These are phyloP conservation scores for Chrysina gloriosa DNA, from an alignment of 2,888 invertebrate genomes.

Conservation along the genomic window DNA sequence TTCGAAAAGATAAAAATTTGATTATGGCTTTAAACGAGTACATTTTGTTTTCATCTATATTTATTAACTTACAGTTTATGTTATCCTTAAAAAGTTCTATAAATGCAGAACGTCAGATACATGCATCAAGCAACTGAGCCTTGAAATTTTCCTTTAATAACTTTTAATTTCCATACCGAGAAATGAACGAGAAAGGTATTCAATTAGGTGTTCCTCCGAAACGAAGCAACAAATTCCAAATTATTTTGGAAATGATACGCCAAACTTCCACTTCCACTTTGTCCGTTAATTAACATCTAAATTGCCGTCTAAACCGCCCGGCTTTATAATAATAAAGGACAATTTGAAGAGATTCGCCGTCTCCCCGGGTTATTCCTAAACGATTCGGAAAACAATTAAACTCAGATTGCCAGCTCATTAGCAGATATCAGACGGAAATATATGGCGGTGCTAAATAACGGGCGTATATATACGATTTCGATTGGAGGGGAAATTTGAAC, in stretches of 20 bases:
- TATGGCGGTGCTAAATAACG: conserved; percentile 12
- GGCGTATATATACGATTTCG: background rate
- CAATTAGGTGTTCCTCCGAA: background rate
- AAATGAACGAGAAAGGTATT: background rate
- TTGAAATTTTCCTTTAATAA: too few relatives aligned
- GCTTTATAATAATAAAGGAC: conserved; percentile 20
- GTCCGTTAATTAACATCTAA: conserved; percentile 26
- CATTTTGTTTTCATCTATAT: too few relatives aligned
- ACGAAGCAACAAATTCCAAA: conserved; percentile 17
- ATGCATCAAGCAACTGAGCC: too few relatives aligned
- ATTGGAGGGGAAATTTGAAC: background rate
- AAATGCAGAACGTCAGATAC: too few relatives aligned
- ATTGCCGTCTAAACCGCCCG: conserved; percentile 7
- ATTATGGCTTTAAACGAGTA: too few relatives aligned
- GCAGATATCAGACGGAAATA: conserved; percentile 25
- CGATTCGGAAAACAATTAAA: conserved; percentile 37
- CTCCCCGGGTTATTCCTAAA: background rate
- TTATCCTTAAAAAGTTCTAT: too few relatives aligned
- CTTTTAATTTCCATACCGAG: background rate
- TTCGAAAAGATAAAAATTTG: too few relatives aligned
- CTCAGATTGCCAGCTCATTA: conserved; percentile 37
- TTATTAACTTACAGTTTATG: too few relatives aligned
- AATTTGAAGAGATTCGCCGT: conserved; percentile 17
- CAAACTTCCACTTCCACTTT: conserved; percentile 10
- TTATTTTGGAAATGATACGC: background rate